Conservation (phyloP, 2,113 vertebrate genomes). For the Trachemys scripta region DNA sequence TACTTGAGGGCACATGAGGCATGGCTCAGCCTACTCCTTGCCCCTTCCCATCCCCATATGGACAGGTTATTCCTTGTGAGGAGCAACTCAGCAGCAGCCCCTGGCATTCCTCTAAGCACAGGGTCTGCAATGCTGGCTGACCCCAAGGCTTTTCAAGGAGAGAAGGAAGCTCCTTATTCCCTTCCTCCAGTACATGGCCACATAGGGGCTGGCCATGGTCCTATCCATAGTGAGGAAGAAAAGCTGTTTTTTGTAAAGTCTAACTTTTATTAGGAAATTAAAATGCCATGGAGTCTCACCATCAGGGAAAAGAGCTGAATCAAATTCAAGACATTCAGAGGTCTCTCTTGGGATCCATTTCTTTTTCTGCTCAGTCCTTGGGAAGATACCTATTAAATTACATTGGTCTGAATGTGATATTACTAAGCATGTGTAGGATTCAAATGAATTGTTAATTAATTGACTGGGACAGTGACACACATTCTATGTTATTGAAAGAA, state of each 20-base stretch:
- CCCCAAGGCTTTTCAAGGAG: not conserved
- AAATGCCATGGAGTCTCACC: not conserved
- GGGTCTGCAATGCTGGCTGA: not conserved
- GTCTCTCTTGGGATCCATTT: not conserved
- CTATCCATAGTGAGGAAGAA: not conserved
- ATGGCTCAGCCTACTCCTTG: not conserved
- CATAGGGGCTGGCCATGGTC: not conserved
- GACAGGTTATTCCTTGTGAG: not conserved
- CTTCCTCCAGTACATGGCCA: not conserved
- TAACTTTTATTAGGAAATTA: not conserved
- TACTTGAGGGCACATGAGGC: not conserved
- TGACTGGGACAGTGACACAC: not conserved
- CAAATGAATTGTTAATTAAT: constrained; percentile 53
- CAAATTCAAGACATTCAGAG: not conserved
- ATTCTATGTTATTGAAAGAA: constrained; percentile 22
- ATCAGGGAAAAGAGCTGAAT: not conserved
- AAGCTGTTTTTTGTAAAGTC: not conserved
- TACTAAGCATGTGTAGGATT: not conserved
- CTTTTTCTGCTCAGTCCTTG: not conserved
- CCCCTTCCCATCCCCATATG: not conserved
- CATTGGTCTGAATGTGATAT: not conserved
- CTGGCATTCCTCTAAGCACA: not conserved
- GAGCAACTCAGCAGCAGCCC: not conserved
- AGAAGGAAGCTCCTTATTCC: not conserved
- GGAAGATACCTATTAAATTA: not conserved